phyloP scores from a whole-genome alignment of 2,113 vertebrate species.

The Sigmodon hispidus region DNA sequence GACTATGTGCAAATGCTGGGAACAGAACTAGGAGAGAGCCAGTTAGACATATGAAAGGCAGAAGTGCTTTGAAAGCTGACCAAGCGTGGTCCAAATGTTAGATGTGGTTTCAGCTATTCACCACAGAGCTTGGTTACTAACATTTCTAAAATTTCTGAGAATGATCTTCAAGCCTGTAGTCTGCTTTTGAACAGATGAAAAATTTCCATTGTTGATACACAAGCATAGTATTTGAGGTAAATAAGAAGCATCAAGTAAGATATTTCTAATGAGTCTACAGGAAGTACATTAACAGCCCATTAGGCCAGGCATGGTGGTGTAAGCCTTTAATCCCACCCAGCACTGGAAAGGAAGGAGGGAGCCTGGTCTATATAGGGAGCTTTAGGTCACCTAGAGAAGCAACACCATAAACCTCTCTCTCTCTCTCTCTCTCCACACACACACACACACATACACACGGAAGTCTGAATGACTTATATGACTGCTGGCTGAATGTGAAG shows the following conservation, averaged over 20 bases:
- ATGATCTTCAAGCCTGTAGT: slow-evolving; percentile 68
- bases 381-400: background rate
- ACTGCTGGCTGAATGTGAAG: rapidly evolving
- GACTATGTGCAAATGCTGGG: background rate
- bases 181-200: slow-evolving; percentile 67
- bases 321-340: background rate
- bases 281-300: slow-evolving; percentile 14
- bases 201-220: slow-evolving; percentile 67
- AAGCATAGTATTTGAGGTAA: slow-evolving; percentile 66
- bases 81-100: slow-evolving; percentile 65
- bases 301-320: background rate
- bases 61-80: slow-evolving; percentile 54
- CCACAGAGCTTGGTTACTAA: slow-evolving; percentile 68
- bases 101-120: slow-evolving; percentile 76
- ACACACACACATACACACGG: background rate
- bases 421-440: no score
- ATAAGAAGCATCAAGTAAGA: background rate
- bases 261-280: slow-evolving; percentile 27
- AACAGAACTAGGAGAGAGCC: slow-evolving; percentile 9
- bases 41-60: slow-evolving; percentile 32
- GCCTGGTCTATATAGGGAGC: background rate
- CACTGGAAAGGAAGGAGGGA: background rate
- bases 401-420: no score
- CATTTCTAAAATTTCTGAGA: slow-evolving; percentile 75
- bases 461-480: background rate